Evolutionary conservation across 2,888 invertebrate species (phyloP), one percentile per base, ranked within the genome.

Genomic region (Rhyacophila evoluta): DNA sequence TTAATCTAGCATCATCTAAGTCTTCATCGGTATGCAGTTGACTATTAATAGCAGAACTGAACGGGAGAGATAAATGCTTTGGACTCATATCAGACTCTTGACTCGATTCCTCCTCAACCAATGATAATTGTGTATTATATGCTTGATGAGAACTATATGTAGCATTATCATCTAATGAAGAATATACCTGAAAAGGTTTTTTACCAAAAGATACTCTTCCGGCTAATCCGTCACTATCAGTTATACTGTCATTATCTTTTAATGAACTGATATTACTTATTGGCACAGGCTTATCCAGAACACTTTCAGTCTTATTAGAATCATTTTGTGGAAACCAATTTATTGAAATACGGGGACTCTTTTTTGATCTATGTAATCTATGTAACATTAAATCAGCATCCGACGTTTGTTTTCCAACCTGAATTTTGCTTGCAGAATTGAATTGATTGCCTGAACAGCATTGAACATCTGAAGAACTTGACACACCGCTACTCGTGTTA

Each of bases 101-200:
- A 1, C 86, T 87, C 0, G 89, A 89, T 83, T 90, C 90, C 83
- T 90, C 90, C 85, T 90, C 90, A 1, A 90, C 90, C 79, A 90
- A 84, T 1, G 90, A 90, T 0, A 90, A 84, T 81, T 90, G 89
- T 81, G 89, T 88, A 82, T 87, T 88, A 1, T 86, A 81, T 25
- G 72, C 38, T 33, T 68, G 74, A 36, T 72, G 37, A 36, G 55
- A 74, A 55, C 76, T 68, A 19, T 38, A 71, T 25, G 37, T 15
- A 69, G 87, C 87, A 0, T 73, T 39, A 70, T 76, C 29, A 12
- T 72, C 33, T 5, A n/a, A 73, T 0, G 37, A 73, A 69, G 33
- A 37, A 12, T 77, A 28, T 25, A 11, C 67, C 36, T 29, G 41
- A 10, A 75, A 76, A 11, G 74, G n/a, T 81, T 70, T 84, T 85